Evolutionary conservation across 2,113 vertebrate species (phyloP).

Genomic region (Oryzias melastigma): DNA sequence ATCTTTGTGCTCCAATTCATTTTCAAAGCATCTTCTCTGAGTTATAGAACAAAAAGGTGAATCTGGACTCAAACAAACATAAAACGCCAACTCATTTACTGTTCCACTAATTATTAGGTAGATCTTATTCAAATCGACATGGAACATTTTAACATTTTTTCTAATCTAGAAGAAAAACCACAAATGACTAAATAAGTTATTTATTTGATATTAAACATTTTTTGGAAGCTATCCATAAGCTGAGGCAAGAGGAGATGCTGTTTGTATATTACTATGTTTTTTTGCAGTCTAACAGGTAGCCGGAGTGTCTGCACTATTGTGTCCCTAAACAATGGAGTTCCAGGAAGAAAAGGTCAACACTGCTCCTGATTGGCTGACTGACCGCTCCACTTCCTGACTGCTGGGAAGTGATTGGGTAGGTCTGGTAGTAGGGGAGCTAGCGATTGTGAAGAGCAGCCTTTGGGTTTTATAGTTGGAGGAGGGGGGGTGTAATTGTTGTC

Average conservation of each 20-base stretch:
- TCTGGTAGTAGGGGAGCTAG: slow-evolving; percentile 23
- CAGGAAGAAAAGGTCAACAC: slow-evolving; percentile 78
- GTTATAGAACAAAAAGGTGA: neutral
- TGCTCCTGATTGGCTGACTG: slow-evolving; percentile 72
- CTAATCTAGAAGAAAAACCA: too few relatives aligned
- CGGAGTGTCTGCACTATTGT: slow-evolving; percentile 81
- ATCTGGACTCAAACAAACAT: neutral
- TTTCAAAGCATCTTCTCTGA: neutral
- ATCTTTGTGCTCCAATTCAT: neutral
- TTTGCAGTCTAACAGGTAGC: slow-evolving; percentile 66
- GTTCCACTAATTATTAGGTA: neutral
- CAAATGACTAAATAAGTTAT: too few relatives aligned
- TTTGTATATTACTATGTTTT: slow-evolving; percentile 50
- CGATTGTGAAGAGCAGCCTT: slow-evolving; percentile 3
- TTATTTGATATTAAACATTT: neutral
- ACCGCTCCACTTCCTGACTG: slow-evolving; percentile 78
- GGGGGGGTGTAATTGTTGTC: slow-evolving; percentile 57
- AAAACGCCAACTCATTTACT: neutral
- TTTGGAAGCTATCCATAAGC: neutral
- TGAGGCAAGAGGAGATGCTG: neutral
- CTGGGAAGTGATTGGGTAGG: slow-evolving; percentile 76
- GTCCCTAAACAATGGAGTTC: slow-evolving; percentile 79
- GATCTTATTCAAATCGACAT: too few relatives aligned
- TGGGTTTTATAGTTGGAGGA: slow-evolving; percentile 23
- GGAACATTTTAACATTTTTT: too few relatives aligned